Conservation (phyloP, 2,113 vertebrate species). For the Chaetorhynchus papuensis region DNA sequence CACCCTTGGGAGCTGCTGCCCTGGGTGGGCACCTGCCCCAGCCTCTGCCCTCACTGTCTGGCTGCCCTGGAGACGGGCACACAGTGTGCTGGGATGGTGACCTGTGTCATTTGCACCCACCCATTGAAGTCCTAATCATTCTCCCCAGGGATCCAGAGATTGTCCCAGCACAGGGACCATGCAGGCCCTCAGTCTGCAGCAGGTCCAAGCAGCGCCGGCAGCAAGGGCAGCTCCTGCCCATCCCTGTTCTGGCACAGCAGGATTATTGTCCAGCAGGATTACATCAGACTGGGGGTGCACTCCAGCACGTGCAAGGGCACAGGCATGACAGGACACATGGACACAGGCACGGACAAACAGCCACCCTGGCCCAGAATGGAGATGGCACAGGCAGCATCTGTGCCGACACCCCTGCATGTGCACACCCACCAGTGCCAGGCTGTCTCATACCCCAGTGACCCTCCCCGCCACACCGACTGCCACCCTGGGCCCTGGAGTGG, state of each 20-base stretch:
- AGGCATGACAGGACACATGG: neutral
- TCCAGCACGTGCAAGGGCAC: neutral
- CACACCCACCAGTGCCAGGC: neutral
- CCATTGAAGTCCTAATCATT: neutral
- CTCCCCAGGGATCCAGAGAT: neutral
- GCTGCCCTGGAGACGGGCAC: neutral
- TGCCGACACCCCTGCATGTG: fast-evolving
- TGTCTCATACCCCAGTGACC: neutral
- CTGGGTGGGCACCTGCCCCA: neutral
- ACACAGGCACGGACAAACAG: neutral
- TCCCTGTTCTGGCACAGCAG: neutral
- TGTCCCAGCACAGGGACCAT: fast-evolving
- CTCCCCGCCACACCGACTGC: fast-evolving
- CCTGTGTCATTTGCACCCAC: fast-evolving
- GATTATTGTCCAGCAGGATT: neutral
- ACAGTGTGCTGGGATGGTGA: neutral
- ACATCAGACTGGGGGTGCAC: neutral
- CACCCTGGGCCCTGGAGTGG: too few species aligned
- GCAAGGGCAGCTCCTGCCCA: neutral
- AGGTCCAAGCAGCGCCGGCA: neutral
- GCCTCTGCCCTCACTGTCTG: neutral
- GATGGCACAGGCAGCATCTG: neutral
- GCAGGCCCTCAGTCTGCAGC: neutral
- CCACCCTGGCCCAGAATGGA: fast-evolving
- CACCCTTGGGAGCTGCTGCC: neutral